Conservation (phyloP, 64 coral and sea anemone species). For the Hydrozoanthus tunicans region DNA sequence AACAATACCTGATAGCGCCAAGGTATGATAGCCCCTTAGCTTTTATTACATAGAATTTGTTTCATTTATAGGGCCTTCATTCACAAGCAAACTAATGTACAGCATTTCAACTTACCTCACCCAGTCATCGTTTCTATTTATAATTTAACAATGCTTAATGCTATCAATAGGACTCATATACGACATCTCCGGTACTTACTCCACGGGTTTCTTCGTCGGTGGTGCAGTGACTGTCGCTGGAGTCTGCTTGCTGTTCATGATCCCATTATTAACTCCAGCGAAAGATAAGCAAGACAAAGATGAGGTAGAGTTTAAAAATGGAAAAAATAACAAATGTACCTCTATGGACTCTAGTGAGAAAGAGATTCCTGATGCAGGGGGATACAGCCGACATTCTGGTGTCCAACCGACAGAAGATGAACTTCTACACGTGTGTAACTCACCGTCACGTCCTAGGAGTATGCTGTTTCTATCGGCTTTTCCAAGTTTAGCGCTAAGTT, state of each 20-base stretch:
- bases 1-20: too few species aligned
- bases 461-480: slow-evolving; percentile 8
- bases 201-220: slow-evolving; percentile 69
- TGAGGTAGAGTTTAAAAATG: background rate
- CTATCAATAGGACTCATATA: slow-evolving; percentile 73
- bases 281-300: background rate
- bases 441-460: slow-evolving; percentile 24
- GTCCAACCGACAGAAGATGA: background rate
- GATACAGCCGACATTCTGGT: background rate
- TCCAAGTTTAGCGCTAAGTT: slow-evolving; percentile 23
- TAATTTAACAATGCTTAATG: background rate
- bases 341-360: background rate
- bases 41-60: too few species aligned
- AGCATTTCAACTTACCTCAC: background rate
- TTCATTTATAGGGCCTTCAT: too few species aligned
- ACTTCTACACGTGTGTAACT: background rate
- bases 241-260: slow-evolving; percentile 65
- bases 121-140: background rate
- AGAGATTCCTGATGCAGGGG: background rate
- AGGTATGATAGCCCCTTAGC: too few species aligned
- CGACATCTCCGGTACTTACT: slow-evolving; percentile 69
- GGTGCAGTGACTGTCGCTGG: slow-evolving; percentile 69
- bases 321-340: background rate
- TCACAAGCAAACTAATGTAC: too few species aligned
- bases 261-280: slow-evolving; percentile 54